Base-by-base conservation (phyloP, 1,140 invertebrate genomes). In the Drosophila ambigua region DNA sequence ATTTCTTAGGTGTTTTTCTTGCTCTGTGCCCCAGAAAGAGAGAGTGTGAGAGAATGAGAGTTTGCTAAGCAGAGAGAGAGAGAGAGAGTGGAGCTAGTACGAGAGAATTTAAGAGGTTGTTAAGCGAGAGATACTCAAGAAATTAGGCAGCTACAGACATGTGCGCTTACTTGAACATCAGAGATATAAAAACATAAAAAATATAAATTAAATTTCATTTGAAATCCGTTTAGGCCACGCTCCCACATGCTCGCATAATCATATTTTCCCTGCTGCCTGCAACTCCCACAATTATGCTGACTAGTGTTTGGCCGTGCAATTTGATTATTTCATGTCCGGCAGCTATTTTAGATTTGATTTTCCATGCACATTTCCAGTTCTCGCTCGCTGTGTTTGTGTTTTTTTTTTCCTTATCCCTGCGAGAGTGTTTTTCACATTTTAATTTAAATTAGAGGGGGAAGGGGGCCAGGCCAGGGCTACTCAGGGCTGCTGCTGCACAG, bases 321-420 rank as follows among this genome's bases (percentile, higher is more conserved):
- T 88, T 88, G 84, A 87, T 87, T 87, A 87, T 54, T 63, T 74
- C 81, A 79, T 89, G 83, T 88, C 83, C 83, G 81, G 79, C 79
- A 83, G 83, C 83, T 79, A 88, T 89, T 88, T 88, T 88, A 88
- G 76, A 88, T 88, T 83, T 88, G 83, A 88, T 88, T 88, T 88
- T 83, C 76, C 74, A 55, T 64, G 63, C 43, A 71, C 53, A 58
- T 52, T 46, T 15, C 48, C 62, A 54, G 50, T 69, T 58, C 55
- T 61, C 16, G 20, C 23, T 58, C 44, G 52, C 26, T 59, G 46
- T 46, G 55, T 24, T 16, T 57, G 43, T 74, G 50, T 74, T 63
- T 65, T 39, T 52, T 60, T 59, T 58, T 5, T 41, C 26, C 13
- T 45, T 62, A 44, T 31, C 16, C 7, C 26, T 13, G 28, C 43